Evolutionary conservation across 30 jellyfish, hydroid and myxozoan species (phyloP).

Genomic region (Pelagia noctiluca): DNA sequence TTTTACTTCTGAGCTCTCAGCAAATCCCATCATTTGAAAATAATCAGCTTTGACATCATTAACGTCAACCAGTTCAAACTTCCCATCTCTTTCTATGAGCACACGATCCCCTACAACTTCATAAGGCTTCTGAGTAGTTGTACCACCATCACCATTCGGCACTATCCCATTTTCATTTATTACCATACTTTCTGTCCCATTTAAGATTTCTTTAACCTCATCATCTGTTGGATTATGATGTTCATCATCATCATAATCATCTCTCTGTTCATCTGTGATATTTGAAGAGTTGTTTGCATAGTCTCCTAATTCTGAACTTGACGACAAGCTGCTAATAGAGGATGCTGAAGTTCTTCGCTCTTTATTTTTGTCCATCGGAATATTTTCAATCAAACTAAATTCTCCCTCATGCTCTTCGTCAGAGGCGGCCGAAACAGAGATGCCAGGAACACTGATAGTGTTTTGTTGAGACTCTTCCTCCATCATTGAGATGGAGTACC

Average conservation of each 20-base stretch:
- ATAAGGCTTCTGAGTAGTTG: not conserved
- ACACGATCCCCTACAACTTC: constrained; percentile 73
- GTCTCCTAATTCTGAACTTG: not conserved
- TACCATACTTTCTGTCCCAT: not conserved
- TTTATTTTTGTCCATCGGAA: not conserved
- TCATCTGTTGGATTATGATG: not conserved
- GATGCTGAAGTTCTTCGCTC: not conserved
- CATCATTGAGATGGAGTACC: not conserved
- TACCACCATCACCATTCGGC: not conserved
- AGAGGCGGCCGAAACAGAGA: constrained; percentile 57
- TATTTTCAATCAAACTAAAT: not conserved
- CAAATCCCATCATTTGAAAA: constrained; percentile 59
- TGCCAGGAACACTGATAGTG: constrained; percentile 59
- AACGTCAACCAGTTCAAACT: constrained; percentile 89
- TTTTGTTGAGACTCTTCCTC: constrained; percentile 14
- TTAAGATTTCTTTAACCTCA: not conserved
- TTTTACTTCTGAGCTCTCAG: not conserved
- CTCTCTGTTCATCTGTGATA: not conserved
- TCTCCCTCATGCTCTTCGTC: not conserved
- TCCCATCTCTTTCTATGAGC: constrained; percentile 92
- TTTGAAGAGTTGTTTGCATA: not conserved
- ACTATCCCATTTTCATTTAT: not conserved
- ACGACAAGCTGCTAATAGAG: not conserved
- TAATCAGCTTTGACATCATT: constrained; percentile 81
- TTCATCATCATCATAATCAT: not conserved